A percentile compares a stretch with the other conserved stretches of the same genome.
Evolutionary conservation across 2,113 vertebrate species (phyloP).

Genomic region (Nycticebus coucang): DNA sequence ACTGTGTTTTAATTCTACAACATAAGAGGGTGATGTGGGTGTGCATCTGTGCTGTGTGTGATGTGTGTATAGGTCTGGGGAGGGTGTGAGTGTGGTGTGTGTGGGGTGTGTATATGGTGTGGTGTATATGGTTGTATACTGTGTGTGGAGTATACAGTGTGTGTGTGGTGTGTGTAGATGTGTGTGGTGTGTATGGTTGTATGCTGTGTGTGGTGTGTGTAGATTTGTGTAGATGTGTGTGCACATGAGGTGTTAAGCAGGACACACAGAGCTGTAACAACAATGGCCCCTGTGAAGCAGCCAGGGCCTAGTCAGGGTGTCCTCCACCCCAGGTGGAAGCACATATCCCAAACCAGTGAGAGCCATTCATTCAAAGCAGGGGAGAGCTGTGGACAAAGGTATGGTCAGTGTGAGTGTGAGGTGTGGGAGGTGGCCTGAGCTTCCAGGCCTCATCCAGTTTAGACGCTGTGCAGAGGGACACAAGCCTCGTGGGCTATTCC

Average conservation of each 20-base stretch:
- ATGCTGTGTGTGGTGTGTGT: neutral
- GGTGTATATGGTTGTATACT: too few species aligned
- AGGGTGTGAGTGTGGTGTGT: too few species aligned
- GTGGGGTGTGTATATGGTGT: neutral
- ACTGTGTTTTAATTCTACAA: neutral
- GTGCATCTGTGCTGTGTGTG: neutral
- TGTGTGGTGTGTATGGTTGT: neutral
- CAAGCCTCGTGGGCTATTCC: too few species aligned
- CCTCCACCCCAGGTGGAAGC: too few species aligned
- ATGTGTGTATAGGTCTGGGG: too few species aligned
- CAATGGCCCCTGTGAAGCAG: too few species aligned
- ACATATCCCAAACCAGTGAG: neutral
- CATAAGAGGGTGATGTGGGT: neutral
- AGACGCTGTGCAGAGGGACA: neutral
- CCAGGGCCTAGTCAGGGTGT: too few species aligned
- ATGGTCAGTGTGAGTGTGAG: too few species aligned
- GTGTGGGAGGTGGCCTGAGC: neutral
- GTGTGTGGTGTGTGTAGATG: accelerated
- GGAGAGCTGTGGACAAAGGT: neutral
- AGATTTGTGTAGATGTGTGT: accelerated
- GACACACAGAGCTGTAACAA: neutral
- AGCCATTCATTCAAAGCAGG: neutral
- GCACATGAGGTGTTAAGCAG: too few species aligned
- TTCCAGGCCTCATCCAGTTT: neutral
- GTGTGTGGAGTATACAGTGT: neutral